Evolutionary conservation across 2,888 invertebrate genomes (phyloP), one percentile per base, ranked within the genome.

Genomic region (Tyria jacobaeae): DNA sequence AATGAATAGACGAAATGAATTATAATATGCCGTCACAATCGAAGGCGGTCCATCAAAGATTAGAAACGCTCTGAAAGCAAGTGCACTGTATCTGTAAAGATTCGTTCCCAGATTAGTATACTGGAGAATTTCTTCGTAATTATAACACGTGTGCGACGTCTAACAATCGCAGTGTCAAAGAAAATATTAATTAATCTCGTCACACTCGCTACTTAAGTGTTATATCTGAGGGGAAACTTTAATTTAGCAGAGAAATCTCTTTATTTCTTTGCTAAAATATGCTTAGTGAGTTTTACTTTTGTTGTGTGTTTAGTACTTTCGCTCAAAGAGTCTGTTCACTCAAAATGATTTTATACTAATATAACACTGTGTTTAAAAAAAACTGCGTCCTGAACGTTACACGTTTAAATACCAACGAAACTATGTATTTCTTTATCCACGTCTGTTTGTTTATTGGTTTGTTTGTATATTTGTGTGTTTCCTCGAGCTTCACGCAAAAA

Each of bases 21-120:
- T 79, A 75, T 76, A 21, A 44, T 44, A 73, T 76, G 72, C 70
- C 73, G 77, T 77, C 79, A 76, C 77, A 76, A 79, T 80, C 71
- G 73, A 71, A 72, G 66, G 71, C 73, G 75, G 71, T 67, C 75
- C 75, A 80, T 82, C 80, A 75, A 74, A 80, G 77, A 87, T 84
- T 85, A 81, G 82, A 78, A 79, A 83, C 77, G 82, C 79, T 81
- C 76, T 80, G 78, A 75, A 60, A 70, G 62, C 75, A 66, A 75
- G 78, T 74, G 74, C 70, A 80, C 75, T 66, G 76, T 75, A 68
- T 62, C 71, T 73, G 75, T 73, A 67, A 80, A 81, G 83, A 85
- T 85, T 68, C 64, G 72, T 75, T 80, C 72, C 71, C 71, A 75
- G 79, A 82, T 85, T 80, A 77, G 70, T 74, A 59, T 67, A 58